phyloP scores from a whole-genome alignment of 1,140 invertebrate genomes.

The Megalopta genalis region DNA sequence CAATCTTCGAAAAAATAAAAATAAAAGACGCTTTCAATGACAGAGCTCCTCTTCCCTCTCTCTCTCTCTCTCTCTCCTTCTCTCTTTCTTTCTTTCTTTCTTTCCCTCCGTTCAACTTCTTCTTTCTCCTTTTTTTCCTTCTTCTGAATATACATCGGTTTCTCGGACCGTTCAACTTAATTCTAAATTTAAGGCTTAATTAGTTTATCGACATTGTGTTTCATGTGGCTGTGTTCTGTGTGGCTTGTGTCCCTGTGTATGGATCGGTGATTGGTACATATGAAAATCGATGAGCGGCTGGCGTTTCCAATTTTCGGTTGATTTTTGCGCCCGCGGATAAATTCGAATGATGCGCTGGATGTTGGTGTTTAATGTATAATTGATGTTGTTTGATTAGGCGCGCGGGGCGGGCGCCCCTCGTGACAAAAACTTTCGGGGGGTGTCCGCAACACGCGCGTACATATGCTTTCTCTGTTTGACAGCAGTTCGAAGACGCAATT shows the following conservation, averaged over 20 bases:
- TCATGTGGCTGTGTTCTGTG: constrained; percentile 51
- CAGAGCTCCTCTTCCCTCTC: background rate
- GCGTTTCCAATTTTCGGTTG: background rate
- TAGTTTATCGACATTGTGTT: constrained; percentile 69
- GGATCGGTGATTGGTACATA: constrained; percentile 37
- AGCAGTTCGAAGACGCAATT: constrained; percentile 34
- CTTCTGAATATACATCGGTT: background rate
- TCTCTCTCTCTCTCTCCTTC: background rate
- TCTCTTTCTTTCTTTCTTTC: background rate
- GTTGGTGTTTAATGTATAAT: background rate
- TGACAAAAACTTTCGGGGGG: constrained; percentile 28
- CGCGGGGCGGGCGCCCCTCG: constrained; percentile 2
- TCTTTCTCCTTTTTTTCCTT: background rate
- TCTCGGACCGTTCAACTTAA: constrained; percentile 54
- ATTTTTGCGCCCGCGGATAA: background rate
- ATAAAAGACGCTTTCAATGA: background rate
- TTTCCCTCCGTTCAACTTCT: background rate
- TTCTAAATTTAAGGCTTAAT: constrained; percentile 73
- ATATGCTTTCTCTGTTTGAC: constrained; percentile 8
- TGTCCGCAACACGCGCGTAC: constrained; percentile 2
- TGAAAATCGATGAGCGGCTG: constrained; percentile 40
- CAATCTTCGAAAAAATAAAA: background rate
- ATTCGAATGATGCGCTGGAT: constrained; percentile 1
- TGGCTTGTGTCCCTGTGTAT: constrained; percentile 55
- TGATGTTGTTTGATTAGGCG: background rate